Conservation (phyloP, 2,113 vertebrate species). For the Nothobranchius furzeri region DNA sequence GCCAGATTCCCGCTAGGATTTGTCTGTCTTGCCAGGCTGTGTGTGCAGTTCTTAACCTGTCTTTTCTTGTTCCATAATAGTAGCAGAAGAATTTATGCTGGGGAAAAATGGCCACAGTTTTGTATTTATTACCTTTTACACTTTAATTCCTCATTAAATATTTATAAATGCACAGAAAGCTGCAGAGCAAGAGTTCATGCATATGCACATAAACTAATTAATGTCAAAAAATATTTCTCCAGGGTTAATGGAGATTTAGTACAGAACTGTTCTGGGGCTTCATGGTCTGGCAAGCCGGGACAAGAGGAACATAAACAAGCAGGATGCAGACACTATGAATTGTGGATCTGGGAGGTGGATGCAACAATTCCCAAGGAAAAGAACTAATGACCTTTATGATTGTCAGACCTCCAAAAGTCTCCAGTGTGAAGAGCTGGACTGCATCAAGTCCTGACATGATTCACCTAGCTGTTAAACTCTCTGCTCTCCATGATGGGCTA, state of each 20-base stretch:
- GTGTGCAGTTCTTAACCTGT: constrained; percentile 36
- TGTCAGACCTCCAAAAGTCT: neutral
- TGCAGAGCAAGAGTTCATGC: neutral
- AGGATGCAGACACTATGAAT: neutral
- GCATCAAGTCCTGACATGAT: neutral
- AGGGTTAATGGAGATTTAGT: neutral
- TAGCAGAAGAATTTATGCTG: neutral
- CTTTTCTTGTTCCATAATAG: constrained; percentile 27
- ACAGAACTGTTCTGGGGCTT: neutral
- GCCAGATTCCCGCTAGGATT: neutral
- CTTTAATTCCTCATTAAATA: no score
- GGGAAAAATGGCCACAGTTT: constrained; percentile 2
- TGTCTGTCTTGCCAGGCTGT: constrained; percentile 14
- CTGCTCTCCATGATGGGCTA: no score
- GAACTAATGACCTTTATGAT: neutral
- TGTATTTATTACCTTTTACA: neutral
- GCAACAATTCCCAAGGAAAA: neutral
- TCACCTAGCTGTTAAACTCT: no score
- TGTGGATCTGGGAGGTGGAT: neutral
- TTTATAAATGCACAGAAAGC: no score
- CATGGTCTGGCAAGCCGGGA: neutral
- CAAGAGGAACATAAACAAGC: neutral
- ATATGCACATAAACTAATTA: neutral
- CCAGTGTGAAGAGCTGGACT: neutral
- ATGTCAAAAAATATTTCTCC: neutral